A percentile compares a stretch with the other conserved stretches of the same genome.
phyloP scores from a whole-genome alignment of 2,888 invertebrate genomes.

The Luperina testacea region DNA sequence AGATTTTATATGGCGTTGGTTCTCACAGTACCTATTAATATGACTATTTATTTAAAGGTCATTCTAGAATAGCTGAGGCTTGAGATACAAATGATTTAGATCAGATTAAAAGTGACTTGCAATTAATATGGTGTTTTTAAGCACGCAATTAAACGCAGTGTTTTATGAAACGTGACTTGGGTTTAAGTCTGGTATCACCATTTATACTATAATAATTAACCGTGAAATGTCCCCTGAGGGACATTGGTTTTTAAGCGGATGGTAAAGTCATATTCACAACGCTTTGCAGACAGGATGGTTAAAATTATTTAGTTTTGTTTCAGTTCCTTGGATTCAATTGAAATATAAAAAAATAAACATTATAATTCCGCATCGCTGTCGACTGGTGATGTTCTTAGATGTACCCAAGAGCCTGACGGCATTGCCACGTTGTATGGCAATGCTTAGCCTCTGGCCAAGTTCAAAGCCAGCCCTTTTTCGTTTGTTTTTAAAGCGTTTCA shows the following conservation, averaged over 20 bases:
- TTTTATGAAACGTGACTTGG: constrained; percentile 1
- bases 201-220: constrained; percentile 2
- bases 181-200: constrained; percentile 4
- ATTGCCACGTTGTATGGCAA: too few relatives aligned
- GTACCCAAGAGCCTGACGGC: too few relatives aligned
- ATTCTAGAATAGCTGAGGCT: constrained; percentile 65
- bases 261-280: neutral
- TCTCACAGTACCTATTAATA: constrained; percentile 72
- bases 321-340: neutral
- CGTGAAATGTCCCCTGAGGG: constrained; percentile 18
- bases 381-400: too few relatives aligned
- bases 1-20: constrained; percentile 57
- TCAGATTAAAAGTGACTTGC: constrained; percentile 60
- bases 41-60: constrained; percentile 72
- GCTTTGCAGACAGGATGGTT: neutral
- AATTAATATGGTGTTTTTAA: constrained; percentile 48
- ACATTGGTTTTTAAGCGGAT: neutral
- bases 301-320: neutral
- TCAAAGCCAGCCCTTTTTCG: too few relatives aligned
- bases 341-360: neutral
- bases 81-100: constrained; percentile 64
- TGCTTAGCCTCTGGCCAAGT: too few relatives aligned
- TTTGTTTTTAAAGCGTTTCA: neutral
- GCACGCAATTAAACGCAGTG: neutral
- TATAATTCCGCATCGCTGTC: neutral